A percentile compares a stretch with the other conserved stretches of the same genome.
Evolutionary conservation across 2,113 vertebrate genomes (phyloP).

Genomic region (Murina feae): DNA sequence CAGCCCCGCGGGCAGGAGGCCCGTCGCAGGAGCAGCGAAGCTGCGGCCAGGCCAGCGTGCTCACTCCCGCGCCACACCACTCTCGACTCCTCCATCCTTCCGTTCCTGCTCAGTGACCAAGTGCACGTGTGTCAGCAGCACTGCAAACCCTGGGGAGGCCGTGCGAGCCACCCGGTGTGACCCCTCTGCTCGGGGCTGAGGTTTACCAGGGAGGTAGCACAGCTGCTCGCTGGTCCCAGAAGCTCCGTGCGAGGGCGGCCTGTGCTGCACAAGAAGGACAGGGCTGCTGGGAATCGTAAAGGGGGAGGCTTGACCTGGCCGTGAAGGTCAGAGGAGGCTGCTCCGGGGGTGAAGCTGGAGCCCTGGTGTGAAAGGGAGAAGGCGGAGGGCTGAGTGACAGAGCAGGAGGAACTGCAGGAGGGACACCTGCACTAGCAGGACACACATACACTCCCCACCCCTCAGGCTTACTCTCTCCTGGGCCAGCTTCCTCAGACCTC

Average conservation of each 20-base stretch:
- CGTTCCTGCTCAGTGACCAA: accelerated
- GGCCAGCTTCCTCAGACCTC: neutral
- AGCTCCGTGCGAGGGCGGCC: accelerated
- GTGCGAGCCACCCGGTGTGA: neutral
- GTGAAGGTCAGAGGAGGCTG: neutral
- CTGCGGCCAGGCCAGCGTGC: accelerated
- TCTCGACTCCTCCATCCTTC: too few species aligned
- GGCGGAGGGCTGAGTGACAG: neutral
- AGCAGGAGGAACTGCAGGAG: neutral
- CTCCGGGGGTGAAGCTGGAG: neutral
- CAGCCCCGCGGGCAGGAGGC: too few species aligned
- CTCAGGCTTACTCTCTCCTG: too few species aligned
- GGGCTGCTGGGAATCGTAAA: neutral
- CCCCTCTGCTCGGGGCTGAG: accelerated
- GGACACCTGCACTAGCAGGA: accelerated
- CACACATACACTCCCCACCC: neutral
- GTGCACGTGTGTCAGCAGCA: accelerated
- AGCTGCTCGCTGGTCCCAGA: neutral
- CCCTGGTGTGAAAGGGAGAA: neutral
- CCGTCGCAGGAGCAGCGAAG: accelerated
- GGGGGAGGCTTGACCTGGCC: neutral
- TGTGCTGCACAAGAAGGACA: neutral
- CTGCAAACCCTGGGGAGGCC: neutral
- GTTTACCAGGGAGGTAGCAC: neutral
- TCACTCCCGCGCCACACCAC: neutral